A percentile compares a stretch with the other conserved stretches of the same genome.
Conservation (phyloP, 1,140 invertebrate species). For the Pissodes strobi region DNA sequence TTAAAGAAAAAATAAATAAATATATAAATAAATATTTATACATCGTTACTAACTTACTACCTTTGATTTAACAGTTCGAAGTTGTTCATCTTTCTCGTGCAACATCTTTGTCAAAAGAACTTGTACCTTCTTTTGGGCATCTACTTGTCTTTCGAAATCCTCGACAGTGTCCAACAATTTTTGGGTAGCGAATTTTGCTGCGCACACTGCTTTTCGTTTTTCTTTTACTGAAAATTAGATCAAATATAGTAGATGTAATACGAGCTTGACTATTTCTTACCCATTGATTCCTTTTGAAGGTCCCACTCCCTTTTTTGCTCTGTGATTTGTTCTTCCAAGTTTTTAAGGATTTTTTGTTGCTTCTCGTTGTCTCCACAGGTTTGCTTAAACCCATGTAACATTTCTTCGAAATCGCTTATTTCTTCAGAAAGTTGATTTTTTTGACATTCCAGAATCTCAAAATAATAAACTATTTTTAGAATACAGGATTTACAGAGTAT, state of each 20-base stretch:
- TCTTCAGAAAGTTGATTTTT: conserved; percentile 32
- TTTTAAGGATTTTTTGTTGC: conserved; percentile 19
- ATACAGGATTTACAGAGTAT: neutral
- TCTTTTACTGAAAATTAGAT: conserved; percentile 31
- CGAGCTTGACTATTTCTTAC: too few relatives aligned
- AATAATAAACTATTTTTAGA: conserved; percentile 1
- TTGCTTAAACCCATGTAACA: conserved; percentile 23
- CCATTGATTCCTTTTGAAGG: conserved; percentile 26
- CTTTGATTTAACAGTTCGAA: conserved; percentile 31
- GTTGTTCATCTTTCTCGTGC: conserved; percentile 41
- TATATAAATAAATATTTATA: too few relatives aligned
- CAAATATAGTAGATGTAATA: too few relatives aligned
- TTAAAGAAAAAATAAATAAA: too few relatives aligned
- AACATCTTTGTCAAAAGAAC: conserved; percentile 37
- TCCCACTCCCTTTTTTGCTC: conserved; percentile 39
- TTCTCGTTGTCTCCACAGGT: conserved; percentile 24
- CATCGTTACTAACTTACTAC: too few relatives aligned
- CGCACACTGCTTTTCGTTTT: conserved; percentile 38
- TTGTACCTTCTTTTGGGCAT: conserved; percentile 41
- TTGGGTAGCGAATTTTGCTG: conserved; percentile 43
- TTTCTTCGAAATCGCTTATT: conserved; percentile 35
- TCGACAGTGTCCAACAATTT: conserved; percentile 39
- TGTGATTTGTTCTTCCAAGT: conserved; percentile 35
- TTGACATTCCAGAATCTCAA: conserved; percentile 35
- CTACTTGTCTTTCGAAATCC: conserved; percentile 42